phyloP scores from a whole-genome alignment of 1,140 invertebrate species.

The Periplaneta americana region DNA sequence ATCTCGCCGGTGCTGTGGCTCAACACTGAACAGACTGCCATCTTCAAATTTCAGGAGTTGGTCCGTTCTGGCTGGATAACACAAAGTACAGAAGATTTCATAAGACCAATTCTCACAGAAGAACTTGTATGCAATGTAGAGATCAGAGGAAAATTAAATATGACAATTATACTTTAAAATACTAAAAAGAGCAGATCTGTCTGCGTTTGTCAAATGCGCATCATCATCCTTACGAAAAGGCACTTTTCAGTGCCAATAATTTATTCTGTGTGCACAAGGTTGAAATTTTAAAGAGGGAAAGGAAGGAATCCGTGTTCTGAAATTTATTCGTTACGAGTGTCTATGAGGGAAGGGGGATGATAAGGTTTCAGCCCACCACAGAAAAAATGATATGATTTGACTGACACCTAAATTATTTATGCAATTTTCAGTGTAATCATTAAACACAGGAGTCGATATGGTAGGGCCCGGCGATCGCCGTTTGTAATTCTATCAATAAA shows the following conservation, averaged over 20 bases:
- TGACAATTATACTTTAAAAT: neutral
- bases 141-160: too few species aligned
- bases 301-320: too few species aligned
- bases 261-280: too few species aligned
- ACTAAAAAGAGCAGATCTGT: neutral
- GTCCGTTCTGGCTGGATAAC: neutral
- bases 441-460: neutral
- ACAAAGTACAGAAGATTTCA: neutral
- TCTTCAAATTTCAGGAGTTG: neutral
- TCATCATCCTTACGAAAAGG: neutral
- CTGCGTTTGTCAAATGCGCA: neutral
- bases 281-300: too few species aligned
- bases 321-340: too few species aligned
- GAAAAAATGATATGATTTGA: too few species aligned
- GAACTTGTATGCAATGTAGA: neutral
- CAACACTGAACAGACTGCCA: neutral
- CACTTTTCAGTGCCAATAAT: too few species aligned
- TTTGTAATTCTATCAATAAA: neutral
- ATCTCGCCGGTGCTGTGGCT: neutral
- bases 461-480: too few species aligned
- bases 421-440: neutral
- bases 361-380: too few species aligned
- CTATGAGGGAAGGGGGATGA: too few species aligned
- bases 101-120: neutral
- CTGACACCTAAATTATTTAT: too few species aligned